These are phyloP conservation scores for Sinocyclocheilus rhinocerous DNA, from an alignment of 2,113 vertebrate genomes.

Conservation along the genomic window DNA sequence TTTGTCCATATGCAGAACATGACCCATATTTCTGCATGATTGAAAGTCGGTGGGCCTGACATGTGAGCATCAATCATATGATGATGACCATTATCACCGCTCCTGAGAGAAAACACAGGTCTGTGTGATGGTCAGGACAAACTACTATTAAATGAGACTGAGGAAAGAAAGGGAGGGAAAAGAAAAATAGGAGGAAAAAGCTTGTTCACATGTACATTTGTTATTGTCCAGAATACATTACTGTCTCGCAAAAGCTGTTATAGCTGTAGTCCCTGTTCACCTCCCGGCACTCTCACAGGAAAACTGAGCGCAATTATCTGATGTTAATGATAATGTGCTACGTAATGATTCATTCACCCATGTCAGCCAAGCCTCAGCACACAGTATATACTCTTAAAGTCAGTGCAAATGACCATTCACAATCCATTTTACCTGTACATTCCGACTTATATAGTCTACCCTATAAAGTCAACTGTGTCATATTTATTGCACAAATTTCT, in stretches of 20 bases:
- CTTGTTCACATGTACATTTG: not conserved
- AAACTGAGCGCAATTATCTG: not conserved
- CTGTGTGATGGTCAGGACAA: not conserved
- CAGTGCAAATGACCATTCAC: not conserved
- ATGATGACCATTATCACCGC: conserved; percentile 7
- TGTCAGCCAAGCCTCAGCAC: not conserved
- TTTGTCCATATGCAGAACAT: conserved; percentile 24
- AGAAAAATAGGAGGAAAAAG: not conserved
- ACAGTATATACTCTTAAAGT: not conserved
- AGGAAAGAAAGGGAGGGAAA: not conserved
- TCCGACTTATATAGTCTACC: not conserved
- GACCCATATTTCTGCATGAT: conserved; percentile 42
- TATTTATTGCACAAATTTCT: too few species aligned
- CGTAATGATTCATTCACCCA: conserved; percentile 6
- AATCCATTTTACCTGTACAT: not conserved
- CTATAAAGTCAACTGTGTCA: too few species aligned
- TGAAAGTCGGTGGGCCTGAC: conserved; percentile 21
- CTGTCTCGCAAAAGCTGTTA: conserved; percentile 15
- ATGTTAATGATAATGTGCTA: conserved; percentile 23
- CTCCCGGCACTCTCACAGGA: not conserved
- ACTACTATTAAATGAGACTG: not conserved
- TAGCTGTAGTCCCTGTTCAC: not conserved
- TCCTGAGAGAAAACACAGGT: conserved; percentile 28
- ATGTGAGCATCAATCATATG: conserved; percentile 18
- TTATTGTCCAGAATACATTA: conserved; percentile 1